Evolutionary conservation across 2,797 vertebrate species (phyloP), one percentile per base, ranked within the genome.

Genomic region (Odontamblyopus lacepedii): DNA sequence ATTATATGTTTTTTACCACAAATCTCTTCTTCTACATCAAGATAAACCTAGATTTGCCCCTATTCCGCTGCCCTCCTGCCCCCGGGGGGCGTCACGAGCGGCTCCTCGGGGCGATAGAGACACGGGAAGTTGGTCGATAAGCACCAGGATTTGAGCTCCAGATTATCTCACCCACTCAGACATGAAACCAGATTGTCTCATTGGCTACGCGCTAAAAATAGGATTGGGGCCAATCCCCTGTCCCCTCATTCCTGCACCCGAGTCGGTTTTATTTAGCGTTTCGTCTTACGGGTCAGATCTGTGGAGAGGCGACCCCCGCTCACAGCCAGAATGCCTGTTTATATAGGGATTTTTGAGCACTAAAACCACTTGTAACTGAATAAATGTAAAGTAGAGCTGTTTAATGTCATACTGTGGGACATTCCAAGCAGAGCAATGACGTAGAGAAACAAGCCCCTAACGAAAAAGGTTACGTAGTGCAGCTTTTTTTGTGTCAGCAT

Each of bases 81-180:
- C 85, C 81, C 56, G 79, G 83, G 80, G 80, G 88, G 76, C 86
- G 83, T 89, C 85, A 83, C 83, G 87, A 2, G 7, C 88, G 82
- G 83, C 80, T 89, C 83, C 80, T 83, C 78, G 18, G 82, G 88
- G 85, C 78, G 82, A 83, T 87, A 71, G 5, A 80, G 82, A 84
- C 75, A 81, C 88, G 89, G 92, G 92, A 92, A 92, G 92, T 89
- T 79, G 83, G 77, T 73, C 79, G 92, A 92, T 92, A 93, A 93
- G 83, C 91, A 90, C 11, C 55, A 88, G 92, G 89, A 92, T 89
- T 93, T 92, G 88, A 87, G 90, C 84, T 89, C 82, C 74, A 89
- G 92, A 93, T 93, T 92, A 93, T 90, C 93, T 84, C 85, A 67
- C 79, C 78, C 78, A 75, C 69, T 85, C 77, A 75, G 59, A 84